Conservation (phyloP, 2,113 vertebrate species). For the Laticauda laticaudata region DNA sequence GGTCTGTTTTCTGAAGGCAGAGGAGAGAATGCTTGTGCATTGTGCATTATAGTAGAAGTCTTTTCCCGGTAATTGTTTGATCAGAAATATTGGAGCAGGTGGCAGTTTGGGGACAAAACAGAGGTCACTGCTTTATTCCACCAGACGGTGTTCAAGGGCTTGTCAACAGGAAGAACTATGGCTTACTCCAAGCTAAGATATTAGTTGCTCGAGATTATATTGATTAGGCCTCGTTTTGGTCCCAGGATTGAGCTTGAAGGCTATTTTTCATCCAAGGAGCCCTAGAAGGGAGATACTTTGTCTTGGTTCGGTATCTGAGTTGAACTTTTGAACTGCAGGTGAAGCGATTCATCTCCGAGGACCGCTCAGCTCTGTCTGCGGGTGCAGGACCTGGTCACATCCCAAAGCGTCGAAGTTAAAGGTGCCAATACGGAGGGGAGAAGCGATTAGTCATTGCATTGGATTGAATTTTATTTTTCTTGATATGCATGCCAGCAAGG, state of each 20-base stretch:
- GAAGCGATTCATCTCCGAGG: not conserved
- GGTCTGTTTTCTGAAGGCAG: not conserved
- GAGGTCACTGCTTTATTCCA: not conserved
- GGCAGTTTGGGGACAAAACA: not conserved
- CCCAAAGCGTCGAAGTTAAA: not conserved
- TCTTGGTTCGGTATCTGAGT: not conserved
- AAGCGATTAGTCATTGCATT: not conserved
- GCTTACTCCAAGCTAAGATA: not conserved
- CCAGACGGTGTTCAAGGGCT: fast-evolving
- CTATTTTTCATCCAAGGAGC: not conserved
- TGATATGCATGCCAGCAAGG: not conserved
- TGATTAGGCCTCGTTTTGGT: not conserved
- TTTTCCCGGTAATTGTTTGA: not conserved
- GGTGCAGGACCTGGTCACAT: not conserved
- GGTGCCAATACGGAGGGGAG: not conserved
- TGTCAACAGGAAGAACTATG: fast-evolving
- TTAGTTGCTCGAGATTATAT: not conserved
- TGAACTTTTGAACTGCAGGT: not conserved
- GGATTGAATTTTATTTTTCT: not conserved
- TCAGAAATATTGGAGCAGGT: not conserved
- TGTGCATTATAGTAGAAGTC: not conserved
- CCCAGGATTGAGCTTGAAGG: not conserved
- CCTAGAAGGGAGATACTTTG: not conserved
- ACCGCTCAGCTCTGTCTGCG: too few species aligned
- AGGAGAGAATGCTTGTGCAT: not conserved